Conservation (phyloP, 2,113 vertebrate genomes). For the Lonchura striata region DNA sequence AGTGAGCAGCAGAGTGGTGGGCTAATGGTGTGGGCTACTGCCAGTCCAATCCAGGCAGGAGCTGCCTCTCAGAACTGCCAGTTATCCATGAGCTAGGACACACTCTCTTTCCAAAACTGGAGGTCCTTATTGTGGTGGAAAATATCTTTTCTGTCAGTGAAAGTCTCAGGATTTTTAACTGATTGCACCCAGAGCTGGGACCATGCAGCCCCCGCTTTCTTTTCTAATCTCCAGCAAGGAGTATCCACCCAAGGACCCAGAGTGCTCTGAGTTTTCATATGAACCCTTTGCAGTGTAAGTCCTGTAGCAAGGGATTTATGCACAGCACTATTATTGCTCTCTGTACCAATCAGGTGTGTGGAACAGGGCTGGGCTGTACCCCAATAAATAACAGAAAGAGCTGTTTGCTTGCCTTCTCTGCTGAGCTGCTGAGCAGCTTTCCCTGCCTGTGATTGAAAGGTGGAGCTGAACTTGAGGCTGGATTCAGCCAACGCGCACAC, state of each 20-base stretch:
- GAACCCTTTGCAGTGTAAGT: not conserved
- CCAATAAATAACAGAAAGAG: not conserved
- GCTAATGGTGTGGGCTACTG: not conserved
- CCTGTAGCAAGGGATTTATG: not conserved
- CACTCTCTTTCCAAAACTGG: not conserved
- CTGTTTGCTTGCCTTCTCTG: not conserved
- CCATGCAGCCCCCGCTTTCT: not conserved
- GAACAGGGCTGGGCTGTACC: not conserved
- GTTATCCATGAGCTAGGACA: not conserved
- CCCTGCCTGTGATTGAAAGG: not conserved
- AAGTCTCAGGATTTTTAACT: not conserved
- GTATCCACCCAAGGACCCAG: not conserved
- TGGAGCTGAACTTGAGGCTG: not conserved
- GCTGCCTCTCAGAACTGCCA: not conserved
- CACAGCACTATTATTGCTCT: not conserved
- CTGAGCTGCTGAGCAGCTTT: not conserved
- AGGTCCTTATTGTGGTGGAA: not conserved
- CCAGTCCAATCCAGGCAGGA: not conserved
- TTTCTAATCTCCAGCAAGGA: not conserved
- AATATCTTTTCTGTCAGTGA: not conserved
- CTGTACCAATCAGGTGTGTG: not conserved
- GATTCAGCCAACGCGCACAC: fast-evolving
- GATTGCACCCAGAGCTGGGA: not conserved
- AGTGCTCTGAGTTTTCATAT: not conserved
- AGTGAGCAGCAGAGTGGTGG: not conserved